Conservation (phyloP, 2,113 vertebrate genomes). For the Anguilla rostrata region DNA sequence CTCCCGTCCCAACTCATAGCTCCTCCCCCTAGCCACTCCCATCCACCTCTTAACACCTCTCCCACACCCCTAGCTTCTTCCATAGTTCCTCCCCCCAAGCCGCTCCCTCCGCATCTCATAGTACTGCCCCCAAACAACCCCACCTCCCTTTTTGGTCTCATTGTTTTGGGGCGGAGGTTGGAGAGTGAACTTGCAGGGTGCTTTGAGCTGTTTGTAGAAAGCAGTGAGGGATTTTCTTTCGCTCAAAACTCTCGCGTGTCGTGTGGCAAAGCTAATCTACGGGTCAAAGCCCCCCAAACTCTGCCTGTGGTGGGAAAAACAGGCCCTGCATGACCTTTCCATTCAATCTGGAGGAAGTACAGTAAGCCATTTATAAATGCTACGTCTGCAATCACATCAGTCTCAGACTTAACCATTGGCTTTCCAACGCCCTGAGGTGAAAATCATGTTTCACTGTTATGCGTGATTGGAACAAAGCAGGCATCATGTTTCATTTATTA, state of each 20-base stretch:
- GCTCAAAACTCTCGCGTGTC: not conserved
- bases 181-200: not conserved
- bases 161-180: too few species aligned
- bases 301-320: conserved; percentile 1
- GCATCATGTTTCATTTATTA: not conserved
- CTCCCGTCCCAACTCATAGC: too few species aligned
- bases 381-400: not conserved
- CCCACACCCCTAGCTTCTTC: too few species aligned
- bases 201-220: not conserved
- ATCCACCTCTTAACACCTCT: too few species aligned
- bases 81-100: too few species aligned
- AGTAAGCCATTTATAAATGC: not conserved
- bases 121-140: too few species aligned
- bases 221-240: not conserved
- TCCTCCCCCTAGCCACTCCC: too few species aligned
- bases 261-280: not conserved
- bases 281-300: not conserved
- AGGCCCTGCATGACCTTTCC: not conserved
- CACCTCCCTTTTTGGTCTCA: too few species aligned
- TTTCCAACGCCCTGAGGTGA: not conserved
- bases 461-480: not conserved
- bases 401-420: not conserved
- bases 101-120: too few species aligned
- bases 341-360: not conserved
- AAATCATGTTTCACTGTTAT: not conserved